Evolutionary conservation across 2,888 invertebrate species (phyloP), one percentile per base, ranked within the genome.

Genomic region (Bellardia pandia): DNA sequence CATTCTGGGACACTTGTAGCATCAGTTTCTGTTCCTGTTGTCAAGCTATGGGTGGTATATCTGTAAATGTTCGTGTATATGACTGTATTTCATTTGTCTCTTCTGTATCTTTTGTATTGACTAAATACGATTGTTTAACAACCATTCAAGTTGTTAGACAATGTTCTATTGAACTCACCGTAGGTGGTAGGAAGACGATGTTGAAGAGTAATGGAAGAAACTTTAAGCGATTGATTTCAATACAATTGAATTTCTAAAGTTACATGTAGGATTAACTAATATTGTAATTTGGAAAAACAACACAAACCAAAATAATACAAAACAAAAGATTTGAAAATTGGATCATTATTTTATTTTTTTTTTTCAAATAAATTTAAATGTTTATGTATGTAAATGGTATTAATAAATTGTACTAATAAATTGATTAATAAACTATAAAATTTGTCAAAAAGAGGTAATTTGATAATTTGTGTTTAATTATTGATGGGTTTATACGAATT

Each of bases 21-120:
- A 30, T 79, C 37, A 51, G 11, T 53, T 71, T 51, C 40, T 71
- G n/a, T 72, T 64, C 33, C 60, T 62, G 42, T 62, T 72, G 71
- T 81, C 40, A 81, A 56, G 66, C 75, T 75, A 81, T 81, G 81
- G 81, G 81, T 81, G 81, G 81, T 66, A 81, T 68, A 37, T 42
- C 33, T 51, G 23, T 11, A 53, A 40, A 53, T 64, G 51, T 51
- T n/a, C 23, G 56, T 58, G 11, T 33, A 33, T 45, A 23, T 33
- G n/a, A 2, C 16, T 37, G n/a, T 62, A 45, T 60, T 45, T 7
- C 37, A 64, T 64, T 64, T 58, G 23, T 42, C 16, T 74, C 37
- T 16, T 56, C 14, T 81, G 16, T 79, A 53, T 45, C 37, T 33
- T 33, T 56, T 58, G 14, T 40, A 11, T 3, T 45, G 64, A n/a